Evolutionary conservation across 92 coral and sea anemone species (phyloP).

Genomic region (Pocillopora meandrina): DNA sequence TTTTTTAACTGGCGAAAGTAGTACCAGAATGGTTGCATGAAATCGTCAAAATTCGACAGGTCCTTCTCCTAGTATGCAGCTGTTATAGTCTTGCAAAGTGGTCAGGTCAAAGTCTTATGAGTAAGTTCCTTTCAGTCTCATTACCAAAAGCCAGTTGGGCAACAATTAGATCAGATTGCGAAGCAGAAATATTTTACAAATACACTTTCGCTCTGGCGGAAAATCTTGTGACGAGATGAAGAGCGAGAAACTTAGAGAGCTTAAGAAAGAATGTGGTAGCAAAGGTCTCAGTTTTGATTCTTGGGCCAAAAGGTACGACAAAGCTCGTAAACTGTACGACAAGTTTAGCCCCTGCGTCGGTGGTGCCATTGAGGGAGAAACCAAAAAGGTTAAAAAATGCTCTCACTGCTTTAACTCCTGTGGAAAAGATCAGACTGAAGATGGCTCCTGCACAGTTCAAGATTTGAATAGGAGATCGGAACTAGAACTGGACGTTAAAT

Average conservation of each 20-base stretch:
- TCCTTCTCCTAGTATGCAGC: no score
- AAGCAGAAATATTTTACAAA: no score
- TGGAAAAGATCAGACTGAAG: slow-evolving; percentile 38
- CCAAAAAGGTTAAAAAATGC: slow-evolving; percentile 40
- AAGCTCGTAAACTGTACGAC: slow-evolving; percentile 33
- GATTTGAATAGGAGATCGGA: slow-evolving; percentile 49
- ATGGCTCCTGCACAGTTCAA: slow-evolving; percentile 40
- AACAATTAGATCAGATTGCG: no score
- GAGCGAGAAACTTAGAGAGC: slow-evolving; percentile 14
- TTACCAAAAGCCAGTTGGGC: no score
- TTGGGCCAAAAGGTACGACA: slow-evolving; percentile 36
- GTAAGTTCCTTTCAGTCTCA: no score
- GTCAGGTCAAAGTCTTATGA: no score
- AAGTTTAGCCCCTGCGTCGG: slow-evolving; percentile 43
- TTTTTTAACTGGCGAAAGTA: no score
- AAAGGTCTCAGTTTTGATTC: slow-evolving; percentile 45
- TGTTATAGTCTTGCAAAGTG: no score
- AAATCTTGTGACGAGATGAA: slow-evolving; percentile 4
- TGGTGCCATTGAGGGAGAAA: not conserved
- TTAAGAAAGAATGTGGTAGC: slow-evolving; percentile 40
- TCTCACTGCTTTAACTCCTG: slow-evolving; percentile 54
- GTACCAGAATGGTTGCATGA: no score
- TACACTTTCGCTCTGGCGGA: not conserved
- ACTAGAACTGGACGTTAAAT: slow-evolving; percentile 29
- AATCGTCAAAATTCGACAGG: no score